Evolutionary conservation across 2,113 vertebrate genomes (phyloP).

Genomic region (Polypterus senegalus): DNA sequence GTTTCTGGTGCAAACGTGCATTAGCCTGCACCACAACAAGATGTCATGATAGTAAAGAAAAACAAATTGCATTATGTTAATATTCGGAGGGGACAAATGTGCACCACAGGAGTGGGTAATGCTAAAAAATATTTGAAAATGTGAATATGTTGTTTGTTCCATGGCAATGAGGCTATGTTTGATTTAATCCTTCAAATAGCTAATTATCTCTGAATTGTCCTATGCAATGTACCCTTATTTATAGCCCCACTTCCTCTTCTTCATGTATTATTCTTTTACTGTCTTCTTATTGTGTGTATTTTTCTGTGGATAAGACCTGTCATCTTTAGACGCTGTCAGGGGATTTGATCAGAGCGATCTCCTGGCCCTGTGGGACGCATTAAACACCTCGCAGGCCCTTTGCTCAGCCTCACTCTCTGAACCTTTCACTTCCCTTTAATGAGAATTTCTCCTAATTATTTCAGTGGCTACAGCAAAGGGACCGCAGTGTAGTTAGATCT

Average conservation of each 20-base stretch:
- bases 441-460: slow-evolving; percentile 98
- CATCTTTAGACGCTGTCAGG: slow-evolving; percentile 33
- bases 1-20: too few relatives aligned
- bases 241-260: slow-evolving; percentile 29
- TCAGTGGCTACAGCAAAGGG: slow-evolving; percentile 81
- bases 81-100: too few relatives aligned
- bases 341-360: slow-evolving; percentile 61
- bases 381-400: slow-evolving; percentile 64
- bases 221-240: slow-evolving; percentile 51
- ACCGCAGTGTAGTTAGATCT: slow-evolving; percentile 74
- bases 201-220: slow-evolving; percentile 34
- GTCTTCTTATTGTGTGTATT: slow-evolving; percentile 51
- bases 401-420: slow-evolving; percentile 47
- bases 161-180: too few relatives aligned
- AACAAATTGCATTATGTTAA: too few relatives aligned
- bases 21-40: too few relatives aligned
- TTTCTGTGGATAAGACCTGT: slow-evolving; percentile 58
- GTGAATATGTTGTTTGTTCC: too few relatives aligned
- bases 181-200: too few relatives aligned
- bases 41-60: too few relatives aligned
- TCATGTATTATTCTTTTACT: slow-evolving; percentile 46
- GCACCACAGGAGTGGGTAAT: too few relatives aligned
- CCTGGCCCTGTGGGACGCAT: slow-evolving; percentile 59
- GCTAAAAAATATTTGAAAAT: too few relatives aligned
- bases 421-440: slow-evolving; percentile 65